Conservation (phyloP, 2,797 vertebrate species). For the Halcyon smyrnensis region DNA sequence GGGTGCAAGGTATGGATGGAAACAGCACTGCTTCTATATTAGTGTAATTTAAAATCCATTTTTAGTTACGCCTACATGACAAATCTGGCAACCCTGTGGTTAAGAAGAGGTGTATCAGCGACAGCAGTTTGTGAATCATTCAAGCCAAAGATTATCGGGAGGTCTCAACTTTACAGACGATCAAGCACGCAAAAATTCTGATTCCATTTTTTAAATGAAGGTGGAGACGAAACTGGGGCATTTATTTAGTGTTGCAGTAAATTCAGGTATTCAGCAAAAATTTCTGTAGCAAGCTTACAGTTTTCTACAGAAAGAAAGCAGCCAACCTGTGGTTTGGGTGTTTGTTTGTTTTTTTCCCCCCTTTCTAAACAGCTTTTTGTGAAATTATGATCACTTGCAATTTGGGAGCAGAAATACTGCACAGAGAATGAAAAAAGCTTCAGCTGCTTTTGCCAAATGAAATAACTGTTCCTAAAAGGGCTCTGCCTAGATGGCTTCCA, state of each 20-base stretch:
- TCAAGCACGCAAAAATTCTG: background rate
- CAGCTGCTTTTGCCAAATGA: slow-evolving; percentile 11
- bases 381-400: background rate
- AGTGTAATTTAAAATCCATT: background rate
- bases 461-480: background rate
- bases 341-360: background rate
- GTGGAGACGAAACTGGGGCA: background rate
- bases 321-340: background rate
- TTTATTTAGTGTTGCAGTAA: background rate
- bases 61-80: background rate
- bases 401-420: background rate
- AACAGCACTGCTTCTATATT: background rate
- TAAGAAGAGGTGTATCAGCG: background rate
- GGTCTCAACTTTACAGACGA: fast-evolving
- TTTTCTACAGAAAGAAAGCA: background rate
- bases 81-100: background rate
- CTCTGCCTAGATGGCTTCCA: background rate
- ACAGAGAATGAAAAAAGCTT: background rate
- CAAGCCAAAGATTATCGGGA: background rate
- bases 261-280: background rate
- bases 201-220: background rate
- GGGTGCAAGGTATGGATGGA: background rate
- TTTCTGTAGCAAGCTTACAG: background rate
- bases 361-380: background rate
- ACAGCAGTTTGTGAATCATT: background rate